These are phyloP conservation scores for Cricetomys ansorgei DNA, from an alignment of 2,113 vertebrate genomes.

Conservation along the genomic window DNA sequence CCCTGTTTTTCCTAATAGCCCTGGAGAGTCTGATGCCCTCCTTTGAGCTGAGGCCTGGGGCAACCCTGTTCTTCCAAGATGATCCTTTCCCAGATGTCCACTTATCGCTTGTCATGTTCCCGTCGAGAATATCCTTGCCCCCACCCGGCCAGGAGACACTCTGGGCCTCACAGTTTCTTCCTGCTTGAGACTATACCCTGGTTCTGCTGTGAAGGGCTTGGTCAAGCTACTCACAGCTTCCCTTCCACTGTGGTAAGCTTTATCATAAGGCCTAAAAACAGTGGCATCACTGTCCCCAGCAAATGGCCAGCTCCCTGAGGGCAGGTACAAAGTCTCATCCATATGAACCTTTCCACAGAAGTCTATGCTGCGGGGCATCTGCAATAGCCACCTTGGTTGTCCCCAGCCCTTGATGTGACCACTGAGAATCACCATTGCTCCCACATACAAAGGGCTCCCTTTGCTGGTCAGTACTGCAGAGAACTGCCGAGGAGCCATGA, in stretches of 20 bases:
- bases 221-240: background rate
- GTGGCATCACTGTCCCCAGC: background rate
- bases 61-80: background rate
- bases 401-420: background rate
- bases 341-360: too few species aligned
- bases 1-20: background rate
- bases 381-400: background rate
- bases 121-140: background rate
- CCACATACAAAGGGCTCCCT: background rate
- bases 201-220: too few species aligned
- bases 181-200: background rate
- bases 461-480: background rate
- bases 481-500: accelerated
- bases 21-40: background rate
- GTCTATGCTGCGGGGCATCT: background rate
- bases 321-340: background rate
- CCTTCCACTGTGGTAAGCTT: too few species aligned
- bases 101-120: background rate
- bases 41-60: background rate
- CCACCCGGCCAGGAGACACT: too few species aligned
- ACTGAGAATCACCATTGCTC: background rate
- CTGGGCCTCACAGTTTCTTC: background rate
- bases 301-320: background rate
- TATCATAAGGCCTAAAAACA: background rate
- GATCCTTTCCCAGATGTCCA: background rate